Evolutionary conservation across 2,113 vertebrate species (phyloP).

Genomic region (Baryphthengus martii): DNA sequence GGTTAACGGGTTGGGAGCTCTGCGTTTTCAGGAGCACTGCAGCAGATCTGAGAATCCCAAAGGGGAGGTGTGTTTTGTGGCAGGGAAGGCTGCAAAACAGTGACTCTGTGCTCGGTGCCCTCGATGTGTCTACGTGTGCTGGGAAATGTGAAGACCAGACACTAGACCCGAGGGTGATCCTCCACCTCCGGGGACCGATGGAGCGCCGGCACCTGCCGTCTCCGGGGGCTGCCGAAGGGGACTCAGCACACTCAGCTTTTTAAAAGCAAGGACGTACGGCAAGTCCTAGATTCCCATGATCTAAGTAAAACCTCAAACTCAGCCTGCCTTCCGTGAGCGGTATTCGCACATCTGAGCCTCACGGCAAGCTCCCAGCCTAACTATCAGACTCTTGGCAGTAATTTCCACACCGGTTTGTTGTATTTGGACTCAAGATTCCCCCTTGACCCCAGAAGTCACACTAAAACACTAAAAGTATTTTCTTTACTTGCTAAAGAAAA

Average conservation of each 20-base stretch:
- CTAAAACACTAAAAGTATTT: conserved; percentile 76
- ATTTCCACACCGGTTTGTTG: conserved; percentile 58
- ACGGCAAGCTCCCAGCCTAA: conserved; percentile 37
- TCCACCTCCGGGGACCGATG: fast-evolving
- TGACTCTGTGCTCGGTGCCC: not conserved
- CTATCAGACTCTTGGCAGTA: conserved; percentile 66
- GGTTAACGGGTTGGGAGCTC: not conserved
- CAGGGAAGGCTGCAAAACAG: not conserved
- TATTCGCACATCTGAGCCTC: conserved; percentile 42
- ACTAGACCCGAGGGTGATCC: fast-evolving
- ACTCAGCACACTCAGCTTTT: not conserved
- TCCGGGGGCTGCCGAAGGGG: not conserved
- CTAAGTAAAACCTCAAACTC: not conserved
- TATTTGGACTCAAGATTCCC: conserved; percentile 70
- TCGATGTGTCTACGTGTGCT: not conserved
- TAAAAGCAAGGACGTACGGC: not conserved
- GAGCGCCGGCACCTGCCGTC: not conserved
- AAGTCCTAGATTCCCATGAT: not conserved
- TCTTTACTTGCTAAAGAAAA: conserved; percentile 77
- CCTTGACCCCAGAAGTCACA: conserved; percentile 70
- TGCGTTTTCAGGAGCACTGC: not conserved
- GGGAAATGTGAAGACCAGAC: not conserved
- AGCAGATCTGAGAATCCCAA: not conserved
- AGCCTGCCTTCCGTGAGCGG: not conserved
- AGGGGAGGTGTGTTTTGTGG: not conserved